These are phyloP conservation scores for Phallusia fumigata DNA, from an alignment of 23 tunicate genomes.

Conservation along the genomic window DNA sequence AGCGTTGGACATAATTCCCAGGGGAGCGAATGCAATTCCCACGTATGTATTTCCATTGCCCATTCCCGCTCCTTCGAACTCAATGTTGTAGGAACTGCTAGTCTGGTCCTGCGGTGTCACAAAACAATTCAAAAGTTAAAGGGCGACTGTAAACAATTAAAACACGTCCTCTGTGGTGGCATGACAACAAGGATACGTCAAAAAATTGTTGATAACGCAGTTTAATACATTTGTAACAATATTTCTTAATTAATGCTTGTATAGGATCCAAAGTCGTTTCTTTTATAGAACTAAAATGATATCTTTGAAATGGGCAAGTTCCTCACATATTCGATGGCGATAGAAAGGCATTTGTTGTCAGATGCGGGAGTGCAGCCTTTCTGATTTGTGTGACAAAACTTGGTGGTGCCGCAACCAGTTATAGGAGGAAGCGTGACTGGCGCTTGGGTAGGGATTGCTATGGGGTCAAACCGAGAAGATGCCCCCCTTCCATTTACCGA, in stretches of 20 bases:
- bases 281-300: neutral
- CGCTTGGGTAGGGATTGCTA: neutral
- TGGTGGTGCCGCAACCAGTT: neutral
- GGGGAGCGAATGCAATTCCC: constrained; percentile 52
- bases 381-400: neutral
- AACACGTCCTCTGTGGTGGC: no score
- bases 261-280: neutral
- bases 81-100: neutral
- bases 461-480: neutral
- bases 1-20: constrained; percentile 38
- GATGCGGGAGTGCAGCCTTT: neutral
- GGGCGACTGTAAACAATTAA: no score
- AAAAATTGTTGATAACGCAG: no score
- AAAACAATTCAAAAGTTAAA: no score
- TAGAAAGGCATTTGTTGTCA: neutral
- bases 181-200: no score
- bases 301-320: neutral
- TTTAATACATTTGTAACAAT: no score
- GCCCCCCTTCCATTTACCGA: neutral
- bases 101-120: neutral
- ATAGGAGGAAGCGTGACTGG: neutral
- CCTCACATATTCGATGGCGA: neutral
- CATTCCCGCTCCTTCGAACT: constrained; percentile 41
- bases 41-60: constrained; percentile 51
- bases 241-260: no score